phyloP scores from a whole-genome alignment of 2,888 invertebrate genomes.

The Patella pellucida region DNA sequence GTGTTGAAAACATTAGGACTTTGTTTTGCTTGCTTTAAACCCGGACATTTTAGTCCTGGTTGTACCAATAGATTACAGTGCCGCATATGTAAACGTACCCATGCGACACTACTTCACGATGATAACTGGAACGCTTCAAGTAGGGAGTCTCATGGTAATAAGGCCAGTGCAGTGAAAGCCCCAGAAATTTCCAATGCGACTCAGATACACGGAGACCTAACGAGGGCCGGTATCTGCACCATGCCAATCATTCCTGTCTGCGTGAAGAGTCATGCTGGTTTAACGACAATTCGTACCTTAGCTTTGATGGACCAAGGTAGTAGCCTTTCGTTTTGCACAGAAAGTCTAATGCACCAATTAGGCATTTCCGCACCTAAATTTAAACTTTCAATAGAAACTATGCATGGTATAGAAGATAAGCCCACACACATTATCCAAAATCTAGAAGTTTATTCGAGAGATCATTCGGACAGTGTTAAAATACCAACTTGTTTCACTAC shows the following conservation, averaged over 20 bases:
- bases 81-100: too few species aligned
- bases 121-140: too few species aligned
- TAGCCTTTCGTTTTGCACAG: conserved; percentile 9
- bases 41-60: too few species aligned
- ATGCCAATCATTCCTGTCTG: conserved; percentile 61
- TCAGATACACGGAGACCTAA: not conserved
- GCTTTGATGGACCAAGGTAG: conserved; percentile 35
- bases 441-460: not conserved
- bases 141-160: too few species aligned
- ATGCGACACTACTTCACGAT: too few species aligned
- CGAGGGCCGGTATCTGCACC: not conserved
- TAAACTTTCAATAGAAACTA: not conserved
- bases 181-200: too few species aligned
- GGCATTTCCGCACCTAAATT: not conserved
- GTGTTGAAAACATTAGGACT: too few species aligned
- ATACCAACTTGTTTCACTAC: conserved; percentile 12
- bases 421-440: not conserved
- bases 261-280: conserved; percentile 22
- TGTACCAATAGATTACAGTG: too few species aligned
- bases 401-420: not conserved
- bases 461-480: not conserved
- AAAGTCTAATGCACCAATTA: not conserved
- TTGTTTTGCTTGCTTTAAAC: too few species aligned
- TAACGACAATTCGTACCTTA: conserved; percentile 28
- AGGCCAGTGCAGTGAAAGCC: too few species aligned